Evolutionary conservation across 2,113 vertebrate genomes (phyloP).

Genomic region (Numenius arquata): DNA sequence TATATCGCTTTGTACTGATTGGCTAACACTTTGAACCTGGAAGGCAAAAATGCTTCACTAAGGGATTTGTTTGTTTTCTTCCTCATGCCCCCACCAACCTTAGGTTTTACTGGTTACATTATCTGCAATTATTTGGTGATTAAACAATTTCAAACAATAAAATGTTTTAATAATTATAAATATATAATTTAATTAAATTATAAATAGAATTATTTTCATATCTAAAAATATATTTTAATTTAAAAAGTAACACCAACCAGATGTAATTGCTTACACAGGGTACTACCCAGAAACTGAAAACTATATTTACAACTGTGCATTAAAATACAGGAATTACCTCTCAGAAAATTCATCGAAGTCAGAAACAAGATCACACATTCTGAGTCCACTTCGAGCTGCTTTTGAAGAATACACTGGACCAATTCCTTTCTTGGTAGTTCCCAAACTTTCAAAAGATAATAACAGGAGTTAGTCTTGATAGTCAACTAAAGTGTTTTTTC

Average conservation of each 20-base stretch:
- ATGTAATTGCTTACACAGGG: neutral
- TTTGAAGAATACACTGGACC: slow-evolving; percentile 98
- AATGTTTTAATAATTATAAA: neutral
- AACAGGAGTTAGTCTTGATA: slow-evolving; percentile 7
- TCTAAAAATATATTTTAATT: neutral
- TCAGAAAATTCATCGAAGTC: slow-evolving; percentile 95
- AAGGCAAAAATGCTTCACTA: slow-evolving; percentile 27
- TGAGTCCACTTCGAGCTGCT: slow-evolving; percentile 92
- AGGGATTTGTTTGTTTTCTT: neutral
- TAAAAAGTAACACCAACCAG: neutral
- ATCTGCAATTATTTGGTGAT: neutral
- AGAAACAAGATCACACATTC: slow-evolving; percentile 95
- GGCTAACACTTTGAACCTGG: slow-evolving; percentile 92
- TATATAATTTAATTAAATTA: neutral
- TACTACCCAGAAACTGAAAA: neutral
- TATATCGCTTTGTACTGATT: slow-evolving; percentile 95
- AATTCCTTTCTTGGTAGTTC: slow-evolving; percentile 97
- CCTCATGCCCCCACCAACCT: neutral
- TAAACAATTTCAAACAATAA: neutral
- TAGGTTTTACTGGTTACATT: neutral
- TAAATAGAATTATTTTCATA: neutral
- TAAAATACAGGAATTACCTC: slow-evolving; percentile 78
- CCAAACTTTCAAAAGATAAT: slow-evolving; percentile 80
- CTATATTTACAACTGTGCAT: neutral
- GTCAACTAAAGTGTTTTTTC: neutral